Evolutionary conservation across 2,113 vertebrate species (phyloP), one percentile per base, ranked within the genome.

Genomic region (Puma concolor): DNA sequence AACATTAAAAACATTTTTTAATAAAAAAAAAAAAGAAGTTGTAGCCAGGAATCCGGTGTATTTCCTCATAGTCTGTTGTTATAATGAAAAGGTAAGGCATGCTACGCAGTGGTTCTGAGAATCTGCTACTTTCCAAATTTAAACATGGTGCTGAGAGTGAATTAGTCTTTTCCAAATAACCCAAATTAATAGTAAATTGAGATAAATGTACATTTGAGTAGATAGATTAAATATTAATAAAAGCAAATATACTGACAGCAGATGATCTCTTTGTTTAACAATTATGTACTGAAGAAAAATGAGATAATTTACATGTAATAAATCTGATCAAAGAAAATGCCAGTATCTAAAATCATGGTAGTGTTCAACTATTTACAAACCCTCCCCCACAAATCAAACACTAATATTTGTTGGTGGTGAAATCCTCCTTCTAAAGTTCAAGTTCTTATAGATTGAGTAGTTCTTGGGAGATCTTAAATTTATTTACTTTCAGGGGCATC

Each of bases 401-500:
- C 36, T 77, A 66, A 76, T 6, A 92, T 94, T 77, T 87, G 25
- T 54, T 23, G 36, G 44, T 86, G 6, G 16, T 66, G 5, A 95
- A 83, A 83, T 84, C 5, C 5, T 88, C 41, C 4, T n/a, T 85
- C 67, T 89, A 85, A 94, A 87, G 29, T 96, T 83, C 36, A 82
- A 17, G 2, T 77, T 88, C 13, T 95, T 80, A 64, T 69, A 89
- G 71, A 84, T 80, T 80, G 33, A 44, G 87, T 17, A 95, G 36
- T 81, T 97, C 95, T 74, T 79, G 50, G 77, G 80, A 67, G n/a
- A 36, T 94, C 87, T 96, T 66, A 86, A 92, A 36, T 64, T 89
- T 94, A 94, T 97, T 98, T 98, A 95, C 85, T 82, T 94, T 95
- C 36, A 9, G 66, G 21, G 41, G 27, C 27, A 44, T 44, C 41